Evolutionary conservation across 2,888 invertebrate species (phyloP).

Genomic region (Callosobruchus maculatus): DNA sequence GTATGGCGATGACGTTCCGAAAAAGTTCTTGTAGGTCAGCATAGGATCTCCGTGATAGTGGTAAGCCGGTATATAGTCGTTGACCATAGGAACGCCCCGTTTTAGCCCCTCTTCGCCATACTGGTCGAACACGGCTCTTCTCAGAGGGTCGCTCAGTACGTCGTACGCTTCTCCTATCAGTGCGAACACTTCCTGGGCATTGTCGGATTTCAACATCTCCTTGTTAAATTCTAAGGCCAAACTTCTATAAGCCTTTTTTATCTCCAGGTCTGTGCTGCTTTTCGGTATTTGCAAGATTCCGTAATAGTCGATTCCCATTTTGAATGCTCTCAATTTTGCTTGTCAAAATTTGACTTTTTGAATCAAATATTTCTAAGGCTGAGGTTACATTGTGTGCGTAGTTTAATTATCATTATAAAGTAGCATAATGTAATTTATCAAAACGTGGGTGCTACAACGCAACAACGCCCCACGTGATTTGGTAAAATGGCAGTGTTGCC

Average conservation of each 20-base stretch:
- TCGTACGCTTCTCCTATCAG: constrained; percentile 77
- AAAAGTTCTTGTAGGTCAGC: constrained; percentile 74
- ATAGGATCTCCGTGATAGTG: constrained; percentile 78
- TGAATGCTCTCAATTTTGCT: neutral
- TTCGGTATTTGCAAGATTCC: constrained; percentile 67
- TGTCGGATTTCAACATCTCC: constrained; percentile 57
- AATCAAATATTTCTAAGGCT: no score
- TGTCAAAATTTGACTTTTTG: neutral
- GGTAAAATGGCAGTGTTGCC: no score
- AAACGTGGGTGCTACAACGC: no score
- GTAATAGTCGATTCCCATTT: constrained; percentile 75
- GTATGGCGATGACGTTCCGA: constrained; percentile 80
- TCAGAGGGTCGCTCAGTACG: constrained; percentile 64
- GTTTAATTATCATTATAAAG: no score
- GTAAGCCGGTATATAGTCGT: constrained; percentile 67
- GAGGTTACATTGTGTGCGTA: no score
- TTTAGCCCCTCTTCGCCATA: constrained; percentile 87
- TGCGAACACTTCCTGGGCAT: constrained; percentile 57
- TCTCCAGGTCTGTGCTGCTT: constrained; percentile 61
- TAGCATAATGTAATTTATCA: no score
- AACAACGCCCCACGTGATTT: no score
- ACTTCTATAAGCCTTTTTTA: constrained; percentile 65
- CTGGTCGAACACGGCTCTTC: constrained; percentile 78
- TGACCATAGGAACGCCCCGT: constrained; percentile 69
- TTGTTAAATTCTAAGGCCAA: constrained; percentile 53